Percentiles rank a stretch among this genome's conserved stretches.
These are phyloP conservation scores for Toxonevra muliebris DNA, from an alignment of 2,888 invertebrate genomes.

Conservation along the genomic window DNA sequence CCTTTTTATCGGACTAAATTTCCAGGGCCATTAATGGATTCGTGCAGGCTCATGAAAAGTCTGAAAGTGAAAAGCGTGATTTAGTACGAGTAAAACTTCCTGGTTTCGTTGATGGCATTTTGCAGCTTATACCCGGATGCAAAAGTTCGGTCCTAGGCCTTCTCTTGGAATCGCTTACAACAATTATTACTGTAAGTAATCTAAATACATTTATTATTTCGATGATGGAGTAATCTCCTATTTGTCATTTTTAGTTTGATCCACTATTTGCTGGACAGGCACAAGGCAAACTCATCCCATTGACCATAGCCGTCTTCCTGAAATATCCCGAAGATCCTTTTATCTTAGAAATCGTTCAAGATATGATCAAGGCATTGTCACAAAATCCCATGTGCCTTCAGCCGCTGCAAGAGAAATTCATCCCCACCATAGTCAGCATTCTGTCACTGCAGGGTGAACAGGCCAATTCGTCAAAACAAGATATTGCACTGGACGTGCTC, in stretches of 20 bases:
- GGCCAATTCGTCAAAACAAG: slow-evolving; percentile 62
- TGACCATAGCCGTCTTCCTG: slow-evolving; percentile 74
- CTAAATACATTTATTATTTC: background rate
- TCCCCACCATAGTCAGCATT: slow-evolving; percentile 73
- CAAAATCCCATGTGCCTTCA: slow-evolving; percentile 70
- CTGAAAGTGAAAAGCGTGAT: slow-evolving; percentile 62
- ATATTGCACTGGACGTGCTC: slow-evolving; percentile 73
- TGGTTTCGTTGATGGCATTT: slow-evolving; percentile 68
- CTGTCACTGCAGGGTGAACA: slow-evolving; percentile 55
- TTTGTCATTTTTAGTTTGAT: slow-evolving; percentile 67
- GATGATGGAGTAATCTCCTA: too few relatives aligned
- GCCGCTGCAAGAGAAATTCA: slow-evolving; percentile 71
- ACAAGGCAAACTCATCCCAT: slow-evolving; percentile 72
- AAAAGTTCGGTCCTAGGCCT: slow-evolving; percentile 67
- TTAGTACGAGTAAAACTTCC: slow-evolving; percentile 66
- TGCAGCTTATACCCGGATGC: slow-evolving; percentile 66
- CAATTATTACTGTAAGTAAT: slow-evolving; percentile 64
- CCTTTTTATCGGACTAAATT: background rate
- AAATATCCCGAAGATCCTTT: slow-evolving; percentile 74
- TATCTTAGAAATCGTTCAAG: slow-evolving; percentile 71
- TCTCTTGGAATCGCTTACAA: slow-evolving; percentile 67
- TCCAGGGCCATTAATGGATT: slow-evolving; percentile 59
- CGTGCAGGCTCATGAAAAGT: slow-evolving; percentile 66
- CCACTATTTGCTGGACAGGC: slow-evolving; percentile 71
- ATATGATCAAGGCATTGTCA: slow-evolving; percentile 72